A percentile compares a stretch with the other conserved stretches of the same genome.
These are phyloP conservation scores for Leptinotarsa undecemlineata DNA, from an alignment of 1,140 invertebrate genomes.

Conservation along the genomic window DNA sequence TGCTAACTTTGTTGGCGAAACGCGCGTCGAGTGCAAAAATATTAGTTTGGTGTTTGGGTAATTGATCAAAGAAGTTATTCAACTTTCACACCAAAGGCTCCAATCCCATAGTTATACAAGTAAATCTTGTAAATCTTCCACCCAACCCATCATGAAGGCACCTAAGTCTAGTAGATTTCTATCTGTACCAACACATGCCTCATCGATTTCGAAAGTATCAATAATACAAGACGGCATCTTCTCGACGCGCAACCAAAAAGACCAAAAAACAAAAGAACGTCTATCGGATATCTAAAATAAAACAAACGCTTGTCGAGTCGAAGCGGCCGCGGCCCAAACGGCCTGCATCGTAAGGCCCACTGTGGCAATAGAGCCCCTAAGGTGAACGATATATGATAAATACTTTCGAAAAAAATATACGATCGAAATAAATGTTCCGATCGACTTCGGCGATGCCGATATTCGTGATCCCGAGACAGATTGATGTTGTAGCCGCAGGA, in stretches of 20 bases:
- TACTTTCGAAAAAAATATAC: constrained; percentile 46
- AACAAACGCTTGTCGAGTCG: constrained; percentile 29
- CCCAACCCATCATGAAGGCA: too few relatives aligned
- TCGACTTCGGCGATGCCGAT: constrained; percentile 49
- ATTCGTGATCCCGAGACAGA: constrained; percentile 45
- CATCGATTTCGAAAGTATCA: not conserved
- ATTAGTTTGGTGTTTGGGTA: too few relatives aligned
- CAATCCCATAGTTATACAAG: too few relatives aligned
- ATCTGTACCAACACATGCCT: not conserved
- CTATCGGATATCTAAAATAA: constrained; percentile 27
- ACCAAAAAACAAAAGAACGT: constrained; percentile 30
- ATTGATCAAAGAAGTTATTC: too few relatives aligned
- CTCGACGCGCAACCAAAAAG: constrained; percentile 14
- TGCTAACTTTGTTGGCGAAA: too few relatives aligned
- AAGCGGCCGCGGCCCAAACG: constrained; percentile 2
- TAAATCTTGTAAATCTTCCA: too few relatives aligned
- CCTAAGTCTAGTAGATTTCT: not conserved
- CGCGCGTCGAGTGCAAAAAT: too few relatives aligned
- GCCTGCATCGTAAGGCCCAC: constrained; percentile 17
- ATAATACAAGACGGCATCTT: constrained; percentile 16
- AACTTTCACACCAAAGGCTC: too few relatives aligned
- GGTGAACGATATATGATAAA: constrained; percentile 48
- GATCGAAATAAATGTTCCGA: constrained; percentile 50
- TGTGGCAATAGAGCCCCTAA: constrained; percentile 36
- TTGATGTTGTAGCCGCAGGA: constrained; percentile 19